Conservation (phyloP, 2,888 invertebrate species). For the Buathra laborator region DNA sequence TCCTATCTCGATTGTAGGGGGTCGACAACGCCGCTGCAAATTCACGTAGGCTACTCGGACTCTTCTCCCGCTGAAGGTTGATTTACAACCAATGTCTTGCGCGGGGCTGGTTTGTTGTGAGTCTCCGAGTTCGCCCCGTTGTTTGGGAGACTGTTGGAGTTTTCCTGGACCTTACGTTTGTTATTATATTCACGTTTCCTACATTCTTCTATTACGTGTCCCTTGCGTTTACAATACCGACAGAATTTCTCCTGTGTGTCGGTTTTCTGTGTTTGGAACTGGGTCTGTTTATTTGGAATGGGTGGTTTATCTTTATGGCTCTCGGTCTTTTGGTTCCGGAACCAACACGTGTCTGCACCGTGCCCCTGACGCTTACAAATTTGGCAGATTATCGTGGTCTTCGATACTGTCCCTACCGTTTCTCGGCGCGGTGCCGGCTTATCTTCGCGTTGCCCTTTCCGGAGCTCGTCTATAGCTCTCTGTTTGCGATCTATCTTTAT, state of each 20-base stretch:
- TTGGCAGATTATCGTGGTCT: too few species aligned
- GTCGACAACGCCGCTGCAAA: slow-evolving; percentile 29
- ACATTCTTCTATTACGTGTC: slow-evolving; percentile 29
- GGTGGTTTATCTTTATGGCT: background rate
- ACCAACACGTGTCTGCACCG: too few species aligned
- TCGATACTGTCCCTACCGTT: too few species aligned
- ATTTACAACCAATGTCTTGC: background rate
- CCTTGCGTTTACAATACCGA: slow-evolving; percentile 17
- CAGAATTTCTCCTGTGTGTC: background rate
- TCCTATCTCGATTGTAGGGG: slow-evolving; percentile 22
- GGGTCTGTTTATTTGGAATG: background rate
- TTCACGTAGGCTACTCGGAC: slow-evolving; percentile 42
- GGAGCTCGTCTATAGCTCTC: background rate
- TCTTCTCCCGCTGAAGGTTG: slow-evolving; percentile 23
- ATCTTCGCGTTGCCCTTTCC: too few species aligned
- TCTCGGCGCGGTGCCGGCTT: too few species aligned
- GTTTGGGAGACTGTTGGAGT: slow-evolving; percentile 34
- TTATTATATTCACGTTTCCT: slow-evolving; percentile 35
- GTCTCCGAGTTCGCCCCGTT: slow-evolving; percentile 30
- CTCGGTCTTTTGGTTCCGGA: background rate
- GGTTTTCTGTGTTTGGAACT: too few species aligned
- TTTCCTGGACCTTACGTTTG: slow-evolving; percentile 15
- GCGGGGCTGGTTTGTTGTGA: slow-evolving; percentile 5
- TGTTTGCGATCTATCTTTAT: slow-evolving; percentile 42
- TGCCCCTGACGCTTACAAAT: too few species aligned